Base-by-base conservation (phyloP, 2,888 invertebrate species). In the Habroteleia sp. region DNA sequence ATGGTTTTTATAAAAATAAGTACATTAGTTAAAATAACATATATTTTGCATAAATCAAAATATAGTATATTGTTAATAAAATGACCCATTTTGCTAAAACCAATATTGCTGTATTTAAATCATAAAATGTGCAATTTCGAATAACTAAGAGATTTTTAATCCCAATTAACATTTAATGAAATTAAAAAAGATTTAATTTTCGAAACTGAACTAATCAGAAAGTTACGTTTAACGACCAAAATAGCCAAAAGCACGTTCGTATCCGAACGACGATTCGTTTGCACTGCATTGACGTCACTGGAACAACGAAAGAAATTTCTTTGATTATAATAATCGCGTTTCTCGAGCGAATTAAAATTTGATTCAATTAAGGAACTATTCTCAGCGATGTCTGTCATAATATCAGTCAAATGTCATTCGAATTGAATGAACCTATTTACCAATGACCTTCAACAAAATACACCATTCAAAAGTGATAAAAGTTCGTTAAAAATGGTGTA, bases 281-380 rank as follows among this genome's bases (percentile, higher is more conserved):
- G 1, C 25, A 20, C 25, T 4, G 7, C 31, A 17, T 17, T 65
- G 65, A 65, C 65, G 65, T 65, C 66, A 65, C 16, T 17, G n/a
- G 27, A 50, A 16, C 17, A 17, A 46, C 41, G 33, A 27, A 50
- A 50, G 42, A 63, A 44, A 44, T 56, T 54, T 46, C 39, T 65
- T 65, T 65, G 25, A 63, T 65, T 65, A 54, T 66, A 14, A 56
- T 46, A 39, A 66, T 56, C 31, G 37, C 46, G 33, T 58, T 68
- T 50, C 58, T 56, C 68, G 14, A 25, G 58, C 39, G 27, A 48
- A 56, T 65, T 33, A 56, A 66, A 66, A 48, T 56, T 56, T 66
- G 31, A 66, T 68, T 58, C 35, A 68, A 68, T 68, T 58, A 68
- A 68, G 10, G 17, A 56, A 7, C 50, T 68, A 68, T 68, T 68